Percentiles rank a stretch among this genome's conserved stretches.
Conservation (phyloP, 2,797 vertebrate genomes). For the Anabas testudineus region DNA sequence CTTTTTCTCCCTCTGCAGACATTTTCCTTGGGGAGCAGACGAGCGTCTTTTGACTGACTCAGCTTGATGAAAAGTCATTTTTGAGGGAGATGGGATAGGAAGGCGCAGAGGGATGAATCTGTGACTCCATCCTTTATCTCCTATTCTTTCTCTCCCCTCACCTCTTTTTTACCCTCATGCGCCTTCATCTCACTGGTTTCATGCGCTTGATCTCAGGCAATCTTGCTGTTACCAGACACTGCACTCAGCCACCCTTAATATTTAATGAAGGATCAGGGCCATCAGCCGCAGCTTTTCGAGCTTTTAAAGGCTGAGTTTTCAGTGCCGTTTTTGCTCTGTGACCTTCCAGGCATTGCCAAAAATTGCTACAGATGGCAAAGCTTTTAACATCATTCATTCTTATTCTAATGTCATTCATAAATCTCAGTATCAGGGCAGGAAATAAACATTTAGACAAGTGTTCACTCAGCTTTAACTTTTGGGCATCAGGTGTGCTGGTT, state of each 20-base stretch:
- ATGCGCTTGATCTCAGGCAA: conserved; percentile 55
- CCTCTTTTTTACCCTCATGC: conserved; percentile 8
- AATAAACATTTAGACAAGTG: conserved; percentile 6
- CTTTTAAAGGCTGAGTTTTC: conserved; percentile 58
- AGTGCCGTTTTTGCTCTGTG: conserved; percentile 22
- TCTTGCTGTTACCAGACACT: conserved; percentile 70
- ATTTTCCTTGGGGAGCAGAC: not conserved
- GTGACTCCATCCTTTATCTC: conserved; percentile 24
- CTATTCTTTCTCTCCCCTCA: not conserved
- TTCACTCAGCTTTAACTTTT: not conserved
- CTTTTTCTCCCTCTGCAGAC: not conserved
- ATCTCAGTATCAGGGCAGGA: not conserved
- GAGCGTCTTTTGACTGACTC: conserved; percentile 13
- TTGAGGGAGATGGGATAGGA: not conserved
- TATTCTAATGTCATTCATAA: not conserved
- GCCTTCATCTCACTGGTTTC: conserved; percentile 28
- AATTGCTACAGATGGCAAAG: conserved; percentile 37
- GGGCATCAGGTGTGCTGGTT: not conserved
- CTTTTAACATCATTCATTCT: conserved; percentile 31
- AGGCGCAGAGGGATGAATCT: not conserved
- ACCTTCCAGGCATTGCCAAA: conserved; percentile 39
- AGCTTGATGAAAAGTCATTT: conserved; percentile 3
- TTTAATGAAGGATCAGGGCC: conserved; percentile 69
- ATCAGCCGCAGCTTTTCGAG: conserved; percentile 48
- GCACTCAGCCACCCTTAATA: conserved; percentile 76